phyloP scores from a whole-genome alignment of 2,797 vertebrate species.

The Cyclopterus lumpus region DNA sequence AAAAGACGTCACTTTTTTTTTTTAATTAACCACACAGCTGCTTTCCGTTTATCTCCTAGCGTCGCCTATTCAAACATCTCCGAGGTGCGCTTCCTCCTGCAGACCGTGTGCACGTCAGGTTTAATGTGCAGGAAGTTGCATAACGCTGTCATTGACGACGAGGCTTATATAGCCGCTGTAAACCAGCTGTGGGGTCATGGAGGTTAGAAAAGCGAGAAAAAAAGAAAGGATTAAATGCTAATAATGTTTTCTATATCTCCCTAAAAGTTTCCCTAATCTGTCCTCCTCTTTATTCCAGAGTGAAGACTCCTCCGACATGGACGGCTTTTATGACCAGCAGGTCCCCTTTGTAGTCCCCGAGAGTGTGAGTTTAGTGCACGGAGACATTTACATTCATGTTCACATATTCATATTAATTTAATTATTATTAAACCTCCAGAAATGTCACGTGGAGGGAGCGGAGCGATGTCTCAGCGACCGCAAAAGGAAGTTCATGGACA shows the following conservation, averaged over 20 bases:
- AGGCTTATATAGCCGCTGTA: constrained; percentile 22
- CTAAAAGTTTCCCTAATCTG: not conserved
- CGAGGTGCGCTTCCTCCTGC: not conserved
- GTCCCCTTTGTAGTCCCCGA: constrained; percentile 89
- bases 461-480: constrained; percentile 83
- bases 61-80: not conserved
- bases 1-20: constrained; percentile 7
- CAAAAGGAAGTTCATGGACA: constrained; percentile 93
- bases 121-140: constrained; percentile 4
- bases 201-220: not conserved
- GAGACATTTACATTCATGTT: rapidly evolving
- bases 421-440: constrained; percentile 50
- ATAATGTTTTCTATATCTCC: not conserved
- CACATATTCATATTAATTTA: not conserved
- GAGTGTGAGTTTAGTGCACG: constrained; percentile 82
- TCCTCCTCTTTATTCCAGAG: constrained; percentile 28
- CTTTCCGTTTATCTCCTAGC: constrained; percentile 17
- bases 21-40: not conserved
- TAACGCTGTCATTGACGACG: constrained; percentile 8
- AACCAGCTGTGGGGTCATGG: constrained; percentile 9
- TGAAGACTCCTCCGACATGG: constrained; percentile 84
- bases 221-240: not conserved
- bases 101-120: not conserved
- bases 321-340: constrained; percentile 95
- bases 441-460: constrained; percentile 81